These are phyloP conservation scores for Holacanthus passer DNA, from an alignment of 2,113 vertebrate genomes.

Conservation along the genomic window DNA sequence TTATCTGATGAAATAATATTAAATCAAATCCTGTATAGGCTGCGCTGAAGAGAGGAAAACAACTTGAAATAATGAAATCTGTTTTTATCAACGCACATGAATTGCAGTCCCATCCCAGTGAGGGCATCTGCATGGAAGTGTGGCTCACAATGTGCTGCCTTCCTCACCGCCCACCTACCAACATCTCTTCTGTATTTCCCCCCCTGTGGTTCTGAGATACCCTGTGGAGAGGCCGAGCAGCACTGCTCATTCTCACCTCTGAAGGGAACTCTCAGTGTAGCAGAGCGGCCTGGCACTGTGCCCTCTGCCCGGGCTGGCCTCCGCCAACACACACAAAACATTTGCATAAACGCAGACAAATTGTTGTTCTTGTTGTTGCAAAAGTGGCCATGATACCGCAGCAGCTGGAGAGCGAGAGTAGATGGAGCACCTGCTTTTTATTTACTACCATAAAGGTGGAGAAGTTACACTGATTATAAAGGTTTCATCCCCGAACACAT, in stretches of 20 bases:
- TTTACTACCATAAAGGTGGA: constrained; percentile 15
- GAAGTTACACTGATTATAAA: background rate
- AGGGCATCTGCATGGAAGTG: constrained; percentile 58
- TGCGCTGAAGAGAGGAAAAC: constrained; percentile 3
- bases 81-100: constrained; percentile 21
- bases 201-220: constrained; percentile 43
- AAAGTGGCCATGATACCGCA: constrained; percentile 39
- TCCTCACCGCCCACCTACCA: constrained; percentile 68
- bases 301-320: constrained; percentile 58
- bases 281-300: constrained; percentile 56
- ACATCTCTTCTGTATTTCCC: constrained; percentile 49
- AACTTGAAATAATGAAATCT: constrained; percentile 6
- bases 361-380: constrained; percentile 21
- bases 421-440: constrained; percentile 3
- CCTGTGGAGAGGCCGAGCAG: constrained; percentile 56
- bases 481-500: constrained; percentile 4
- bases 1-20: constrained; percentile 9
- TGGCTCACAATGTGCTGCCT: constrained; percentile 52
- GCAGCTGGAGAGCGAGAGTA: constrained; percentile 22
- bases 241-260: constrained; percentile 78
- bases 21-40: constrained; percentile 9
- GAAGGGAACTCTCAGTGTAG: constrained; percentile 68
- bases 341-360: constrained; percentile 73
- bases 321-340: constrained; percentile 58
- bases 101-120: constrained; percentile 25